Evolutionary conservation across 2,888 invertebrate species (phyloP), one percentile per base, ranked within the genome.

Genomic region (Acleris literana): DNA sequence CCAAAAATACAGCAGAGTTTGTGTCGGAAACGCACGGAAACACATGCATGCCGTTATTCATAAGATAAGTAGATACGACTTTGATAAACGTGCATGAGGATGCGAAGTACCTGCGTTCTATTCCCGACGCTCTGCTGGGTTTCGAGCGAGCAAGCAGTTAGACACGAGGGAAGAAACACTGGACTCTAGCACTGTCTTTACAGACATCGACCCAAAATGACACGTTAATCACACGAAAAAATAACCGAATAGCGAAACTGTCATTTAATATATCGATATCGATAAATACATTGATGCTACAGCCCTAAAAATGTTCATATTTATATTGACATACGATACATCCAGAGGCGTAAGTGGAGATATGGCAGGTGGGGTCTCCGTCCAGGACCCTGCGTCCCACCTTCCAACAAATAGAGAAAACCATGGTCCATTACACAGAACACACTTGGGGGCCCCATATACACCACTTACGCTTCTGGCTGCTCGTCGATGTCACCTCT

Each of bases 281-380:
- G 66, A 66, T 66, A 66, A 66, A 66, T 29, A 43, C 55, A 17
- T 46, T 33, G 39, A 18, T 60, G 66, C 66, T 39, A 22, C 56
- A 62, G 66, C 48, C 57, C 48, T 56, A 66, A 43, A 16, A 33
- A 57, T 39, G 43, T 57, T 57, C 55, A 59, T 59, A 18, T 66
- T 62, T 44, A 65, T 81, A 79, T 80, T 81, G 82, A 93, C 93
- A 87, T 93, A 93, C 93, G 93, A 92, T 93, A 92, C 93, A 93
- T 93, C 93, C 93, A 93, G 90, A 93, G 90, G 88, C 93, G 93
- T 88, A 93, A 93, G 92, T 93, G 93, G 88, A 93, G 92, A 83
- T 92, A 93, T 83, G 93, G 93, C 92, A 93, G 92, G 87, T 93
- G 93, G 87, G 93, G 93, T 84, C 93, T 84, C 74, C 93, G 89